Conservation (phyloP, 92 coral and sea anemone genomes). For the Parazoanthus atlanticus region DNA sequence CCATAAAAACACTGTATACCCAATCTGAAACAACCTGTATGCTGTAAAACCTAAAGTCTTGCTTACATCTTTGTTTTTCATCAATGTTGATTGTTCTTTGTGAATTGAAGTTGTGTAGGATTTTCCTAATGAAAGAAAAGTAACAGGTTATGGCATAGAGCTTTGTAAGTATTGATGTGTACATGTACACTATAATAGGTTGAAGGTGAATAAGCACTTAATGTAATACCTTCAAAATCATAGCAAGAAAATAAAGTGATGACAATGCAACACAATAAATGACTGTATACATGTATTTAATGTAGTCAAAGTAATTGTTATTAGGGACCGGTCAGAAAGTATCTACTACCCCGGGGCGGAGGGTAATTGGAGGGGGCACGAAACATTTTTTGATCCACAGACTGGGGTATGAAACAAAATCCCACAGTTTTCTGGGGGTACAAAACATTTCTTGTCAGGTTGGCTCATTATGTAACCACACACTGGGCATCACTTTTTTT, state of each 20-base stretch:
- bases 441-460: too few species aligned
- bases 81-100: constrained; percentile 6
- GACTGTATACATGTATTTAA: constrained; percentile 4
- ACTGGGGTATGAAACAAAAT: too few species aligned
- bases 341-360: too few species aligned
- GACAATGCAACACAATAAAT: neutral
- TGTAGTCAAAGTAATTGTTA: too few species aligned
- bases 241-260: neutral
- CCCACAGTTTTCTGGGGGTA: too few species aligned
- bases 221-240: neutral
- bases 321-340: too few species aligned
- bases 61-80: neutral
- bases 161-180: constrained; percentile 1
- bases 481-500: too few species aligned
- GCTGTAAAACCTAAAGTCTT: constrained; percentile 1
- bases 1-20: constrained; percentile 2
- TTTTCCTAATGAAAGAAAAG: neutral
- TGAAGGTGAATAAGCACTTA: neutral
- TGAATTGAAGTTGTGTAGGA: neutral
- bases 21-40: neutral
- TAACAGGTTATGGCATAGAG: constrained; percentile 3
- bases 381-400: too few species aligned
- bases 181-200: constrained; percentile 1
- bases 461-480: too few species aligned
- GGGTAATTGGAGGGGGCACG: too few species aligned